Percentiles rank a stretch among this genome's conserved stretches.
Evolutionary conservation across 2,797 vertebrate genomes (phyloP).

Genomic region (Mus minutoides): DNA sequence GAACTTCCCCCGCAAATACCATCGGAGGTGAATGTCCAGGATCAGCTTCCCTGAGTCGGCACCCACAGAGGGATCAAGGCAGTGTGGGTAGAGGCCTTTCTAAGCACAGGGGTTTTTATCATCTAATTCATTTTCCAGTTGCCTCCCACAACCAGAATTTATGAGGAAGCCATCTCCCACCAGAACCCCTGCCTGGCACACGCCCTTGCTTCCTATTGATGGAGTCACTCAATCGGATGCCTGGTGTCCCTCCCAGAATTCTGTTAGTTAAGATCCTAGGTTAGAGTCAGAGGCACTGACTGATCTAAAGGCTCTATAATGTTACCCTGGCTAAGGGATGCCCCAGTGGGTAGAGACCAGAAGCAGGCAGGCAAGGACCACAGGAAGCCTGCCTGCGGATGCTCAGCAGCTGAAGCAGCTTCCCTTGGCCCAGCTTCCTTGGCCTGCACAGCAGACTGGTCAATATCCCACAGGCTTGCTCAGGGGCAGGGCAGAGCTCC

Average conservation of each 20-base stretch:
- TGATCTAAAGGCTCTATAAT: not conserved
- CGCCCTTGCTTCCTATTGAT: not conserved
- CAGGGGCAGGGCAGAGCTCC: not conserved
- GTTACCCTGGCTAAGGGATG: not conserved
- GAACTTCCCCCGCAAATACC: not conserved
- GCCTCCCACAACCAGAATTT: not conserved
- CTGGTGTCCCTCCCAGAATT: not conserved
- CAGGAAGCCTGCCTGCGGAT: not conserved
- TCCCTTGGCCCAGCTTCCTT: not conserved
- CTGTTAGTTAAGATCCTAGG: not conserved
- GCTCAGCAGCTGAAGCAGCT: not conserved
- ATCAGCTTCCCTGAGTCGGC: not conserved
- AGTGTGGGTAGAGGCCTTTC: accelerated
- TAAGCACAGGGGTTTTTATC: not conserved
- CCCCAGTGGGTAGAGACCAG: not conserved
- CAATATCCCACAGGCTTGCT: not conserved
- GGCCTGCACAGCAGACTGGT: not conserved
- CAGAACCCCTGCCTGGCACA: not conserved
- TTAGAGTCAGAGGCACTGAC: not conserved
- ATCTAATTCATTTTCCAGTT: not conserved
- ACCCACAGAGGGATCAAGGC: not conserved
- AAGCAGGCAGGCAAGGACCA: not conserved
- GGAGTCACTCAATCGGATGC: too few species aligned
- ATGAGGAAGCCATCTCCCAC: accelerated
- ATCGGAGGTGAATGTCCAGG: not conserved